phyloP scores from a whole-genome alignment of 2,797 vertebrate genomes.

The Pangasius sanitwongsei region DNA sequence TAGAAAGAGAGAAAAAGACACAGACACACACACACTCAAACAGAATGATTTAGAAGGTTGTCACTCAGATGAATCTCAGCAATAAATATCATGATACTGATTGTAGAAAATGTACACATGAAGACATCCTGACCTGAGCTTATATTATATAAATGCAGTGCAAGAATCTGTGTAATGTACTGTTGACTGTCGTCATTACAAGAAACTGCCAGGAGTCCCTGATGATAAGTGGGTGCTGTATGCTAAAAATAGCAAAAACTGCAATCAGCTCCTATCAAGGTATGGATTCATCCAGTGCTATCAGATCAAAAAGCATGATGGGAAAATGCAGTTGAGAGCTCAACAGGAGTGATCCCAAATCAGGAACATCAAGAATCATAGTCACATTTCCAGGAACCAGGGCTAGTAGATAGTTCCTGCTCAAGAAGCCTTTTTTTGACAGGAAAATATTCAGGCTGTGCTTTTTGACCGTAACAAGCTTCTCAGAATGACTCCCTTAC shows the following conservation, averaged over 20 bases:
- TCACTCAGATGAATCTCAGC: neutral
- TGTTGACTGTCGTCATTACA: constrained; percentile 55
- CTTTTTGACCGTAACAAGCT: neutral
- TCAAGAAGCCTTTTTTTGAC: neutral
- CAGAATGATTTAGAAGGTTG: constrained; percentile 2
- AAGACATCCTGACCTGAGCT: neutral
- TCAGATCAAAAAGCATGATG: constrained; percentile 39
- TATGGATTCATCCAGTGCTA: constrained; percentile 60
- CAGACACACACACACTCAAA: neutral
- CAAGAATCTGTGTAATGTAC: neutral
- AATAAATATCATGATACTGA: neutral
- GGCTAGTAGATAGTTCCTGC: neutral
- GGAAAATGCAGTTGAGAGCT: neutral
- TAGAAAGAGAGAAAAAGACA: neutral
- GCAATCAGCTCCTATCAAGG: constrained; percentile 37
- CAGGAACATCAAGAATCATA: neutral
- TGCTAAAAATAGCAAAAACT: constrained; percentile 46
- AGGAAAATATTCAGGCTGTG: neutral
- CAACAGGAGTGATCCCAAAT: neutral
- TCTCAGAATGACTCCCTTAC: neutral
- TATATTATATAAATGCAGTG: neutral
- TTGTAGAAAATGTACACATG: neutral
- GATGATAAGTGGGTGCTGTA: constrained; percentile 53
- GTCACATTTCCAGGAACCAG: constrained; percentile 7
- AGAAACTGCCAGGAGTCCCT: constrained; percentile 65